Evolutionary conservation across 1,140 invertebrate genomes (phyloP).

Genomic region (Drosophila teissieri): DNA sequence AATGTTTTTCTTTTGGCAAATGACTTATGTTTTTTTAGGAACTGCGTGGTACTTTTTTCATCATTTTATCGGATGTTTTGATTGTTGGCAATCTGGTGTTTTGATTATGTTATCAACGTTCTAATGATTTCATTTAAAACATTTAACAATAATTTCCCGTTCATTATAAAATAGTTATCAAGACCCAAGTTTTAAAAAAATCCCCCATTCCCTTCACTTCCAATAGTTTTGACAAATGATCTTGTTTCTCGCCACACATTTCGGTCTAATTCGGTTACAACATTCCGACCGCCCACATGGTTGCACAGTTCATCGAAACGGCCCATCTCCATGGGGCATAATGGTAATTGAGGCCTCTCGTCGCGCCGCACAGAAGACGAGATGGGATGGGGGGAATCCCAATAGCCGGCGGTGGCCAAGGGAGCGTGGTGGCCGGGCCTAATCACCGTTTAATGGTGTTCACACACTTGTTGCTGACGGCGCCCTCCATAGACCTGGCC

Average conservation of each 20-base stretch:
- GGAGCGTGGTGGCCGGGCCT: constrained; percentile 46
- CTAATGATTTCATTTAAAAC: neutral
- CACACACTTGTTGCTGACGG: constrained; percentile 77
- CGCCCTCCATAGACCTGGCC: constrained; percentile 71
- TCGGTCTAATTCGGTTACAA: constrained; percentile 39
- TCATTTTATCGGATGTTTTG: neutral
- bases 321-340: constrained; percentile 46
- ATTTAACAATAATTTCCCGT: neutral
- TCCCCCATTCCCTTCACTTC: neutral
- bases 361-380: constrained; percentile 34
- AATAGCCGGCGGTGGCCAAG: constrained; percentile 19
- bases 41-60: constrained; percentile 8
- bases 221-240: constrained; percentile 25
- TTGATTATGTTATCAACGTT: neutral
- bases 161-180: neutral
- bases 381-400: constrained; percentile 4
- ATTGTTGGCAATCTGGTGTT: neutral
- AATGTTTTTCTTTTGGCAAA: constrained; percentile 20
- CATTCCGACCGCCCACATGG: constrained; percentile 55
- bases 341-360: constrained; percentile 53
- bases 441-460: constrained; percentile 81
- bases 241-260: constrained; percentile 15
- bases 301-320: constrained; percentile 51
- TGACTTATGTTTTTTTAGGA: constrained; percentile 6
- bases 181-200: neutral